phyloP scores from a whole-genome alignment of 2,113 vertebrate species.

The Psilopsiagon aymara region DNA sequence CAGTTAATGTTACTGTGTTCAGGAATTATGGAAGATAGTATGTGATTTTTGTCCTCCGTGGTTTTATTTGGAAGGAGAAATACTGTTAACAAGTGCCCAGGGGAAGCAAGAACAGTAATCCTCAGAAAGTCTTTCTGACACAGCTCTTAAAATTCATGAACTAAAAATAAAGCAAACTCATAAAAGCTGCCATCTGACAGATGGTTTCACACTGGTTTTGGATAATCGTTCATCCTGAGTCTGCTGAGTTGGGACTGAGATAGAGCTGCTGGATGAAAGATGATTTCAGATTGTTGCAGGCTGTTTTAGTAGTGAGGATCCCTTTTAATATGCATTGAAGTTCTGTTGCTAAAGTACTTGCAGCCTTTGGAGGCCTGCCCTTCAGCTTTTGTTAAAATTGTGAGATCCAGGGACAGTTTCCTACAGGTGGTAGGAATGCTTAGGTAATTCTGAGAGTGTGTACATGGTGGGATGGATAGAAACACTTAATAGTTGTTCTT shows the following conservation, averaged over 20 bases:
- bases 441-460: not conserved
- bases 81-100: not conserved
- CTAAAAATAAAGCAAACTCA: constrained; percentile 36
- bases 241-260: not conserved
- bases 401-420: not conserved
- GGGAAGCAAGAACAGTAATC: not conserved
- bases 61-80: constrained; percentile 11
- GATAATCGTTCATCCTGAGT: not conserved
- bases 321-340: not conserved
- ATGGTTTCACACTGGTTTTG: constrained; percentile 37
- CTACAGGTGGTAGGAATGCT: not conserved
- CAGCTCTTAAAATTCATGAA: not conserved
- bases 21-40: not conserved
- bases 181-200: constrained; percentile 38
- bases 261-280: not conserved
- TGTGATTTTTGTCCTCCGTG: not conserved
- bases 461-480: not conserved
- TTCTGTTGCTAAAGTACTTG: not conserved
- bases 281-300: not conserved
- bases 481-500: not conserved
- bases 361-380: not conserved
- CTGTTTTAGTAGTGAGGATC: not conserved
- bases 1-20: not conserved
- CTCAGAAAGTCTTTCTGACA: not conserved
- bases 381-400: not conserved